These are phyloP conservation scores for Ganaspis brasiliensis DNA, from an alignment of 2,888 invertebrate species.

Conservation along the genomic window DNA sequence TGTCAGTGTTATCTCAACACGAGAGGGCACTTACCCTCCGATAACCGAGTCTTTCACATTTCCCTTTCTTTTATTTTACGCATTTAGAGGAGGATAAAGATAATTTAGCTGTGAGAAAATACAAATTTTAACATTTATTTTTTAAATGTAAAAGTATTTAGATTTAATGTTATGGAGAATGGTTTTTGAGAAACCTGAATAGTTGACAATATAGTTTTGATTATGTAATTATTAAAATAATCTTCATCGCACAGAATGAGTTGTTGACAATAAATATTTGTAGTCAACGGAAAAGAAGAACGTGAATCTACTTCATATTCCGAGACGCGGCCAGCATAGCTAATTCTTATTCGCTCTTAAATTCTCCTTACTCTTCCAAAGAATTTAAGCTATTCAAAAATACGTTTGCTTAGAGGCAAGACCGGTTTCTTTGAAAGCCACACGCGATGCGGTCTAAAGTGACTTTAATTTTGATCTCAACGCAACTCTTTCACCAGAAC, in stretches of 20 bases:
- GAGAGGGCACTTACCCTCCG: slow-evolving; percentile 79
- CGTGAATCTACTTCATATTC: too few relatives aligned
- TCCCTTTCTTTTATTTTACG: slow-evolving; percentile 47
- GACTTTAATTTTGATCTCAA: background rate
- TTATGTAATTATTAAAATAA: too few relatives aligned
- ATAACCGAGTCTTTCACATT: slow-evolving; percentile 69
- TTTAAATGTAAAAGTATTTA: too few relatives aligned
- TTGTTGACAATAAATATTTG: too few relatives aligned
- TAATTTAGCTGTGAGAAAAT: too few relatives aligned
- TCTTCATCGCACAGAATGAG: too few relatives aligned
- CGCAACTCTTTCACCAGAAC: background rate
- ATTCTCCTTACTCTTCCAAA: slow-evolving; percentile 47
- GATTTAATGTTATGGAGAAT: too few relatives aligned
- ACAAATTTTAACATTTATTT: too few relatives aligned
- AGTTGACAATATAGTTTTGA: too few relatives aligned
- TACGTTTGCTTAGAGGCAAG: slow-evolving; percentile 57
- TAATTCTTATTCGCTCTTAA: slow-evolving; percentile 35
- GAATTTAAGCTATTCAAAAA: slow-evolving; percentile 54
- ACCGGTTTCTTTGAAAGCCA: slow-evolving; percentile 47
- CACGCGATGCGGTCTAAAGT: background rate
- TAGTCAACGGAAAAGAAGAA: too few relatives aligned
- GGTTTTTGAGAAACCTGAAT: too few relatives aligned
- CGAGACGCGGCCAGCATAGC: background rate
- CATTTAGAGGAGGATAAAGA: too few relatives aligned
- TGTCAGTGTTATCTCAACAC: slow-evolving; percentile 79